Conservation (phyloP, 2,113 vertebrate genomes). For the Aythya baeri region DNA sequence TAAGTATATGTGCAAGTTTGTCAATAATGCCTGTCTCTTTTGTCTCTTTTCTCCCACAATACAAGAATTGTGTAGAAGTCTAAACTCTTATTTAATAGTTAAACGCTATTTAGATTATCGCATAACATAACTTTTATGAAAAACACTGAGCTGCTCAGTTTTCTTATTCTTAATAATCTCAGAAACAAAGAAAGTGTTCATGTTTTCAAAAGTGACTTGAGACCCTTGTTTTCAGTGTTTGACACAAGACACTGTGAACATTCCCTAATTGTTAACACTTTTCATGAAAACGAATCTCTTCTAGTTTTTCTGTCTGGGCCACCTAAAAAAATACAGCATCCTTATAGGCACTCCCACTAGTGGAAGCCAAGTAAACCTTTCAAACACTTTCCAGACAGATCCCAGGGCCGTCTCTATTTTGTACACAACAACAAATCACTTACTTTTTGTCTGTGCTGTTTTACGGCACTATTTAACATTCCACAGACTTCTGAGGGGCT, state of each 20-base stretch:
- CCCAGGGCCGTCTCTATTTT: conserved; percentile 9
- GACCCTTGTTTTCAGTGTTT: background rate
- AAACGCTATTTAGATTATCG: background rate
- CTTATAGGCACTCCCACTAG: background rate
- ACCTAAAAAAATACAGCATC: background rate
- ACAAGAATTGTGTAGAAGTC: background rate
- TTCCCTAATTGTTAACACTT: background rate
- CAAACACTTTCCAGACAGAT: conserved; percentile 38
- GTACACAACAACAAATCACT: conserved; percentile 21
- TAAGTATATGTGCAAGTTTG: background rate
- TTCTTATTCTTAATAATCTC: background rate
- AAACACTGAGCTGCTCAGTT: background rate
- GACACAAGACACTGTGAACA: background rate
- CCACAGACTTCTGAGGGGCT: background rate
- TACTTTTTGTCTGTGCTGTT: background rate
- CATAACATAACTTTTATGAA: background rate
- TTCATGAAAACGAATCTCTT: background rate
- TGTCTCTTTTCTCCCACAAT: background rate
- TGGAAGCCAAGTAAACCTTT: background rate
- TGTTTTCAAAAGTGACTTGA: background rate
- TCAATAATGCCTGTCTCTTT: background rate
- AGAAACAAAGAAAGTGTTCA: background rate
- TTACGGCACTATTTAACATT: background rate
- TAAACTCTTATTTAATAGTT: background rate
- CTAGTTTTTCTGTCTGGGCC: background rate